Evolutionary conservation across 2,113 vertebrate species (phyloP).

Genomic region (Pelecanus crispus): DNA sequence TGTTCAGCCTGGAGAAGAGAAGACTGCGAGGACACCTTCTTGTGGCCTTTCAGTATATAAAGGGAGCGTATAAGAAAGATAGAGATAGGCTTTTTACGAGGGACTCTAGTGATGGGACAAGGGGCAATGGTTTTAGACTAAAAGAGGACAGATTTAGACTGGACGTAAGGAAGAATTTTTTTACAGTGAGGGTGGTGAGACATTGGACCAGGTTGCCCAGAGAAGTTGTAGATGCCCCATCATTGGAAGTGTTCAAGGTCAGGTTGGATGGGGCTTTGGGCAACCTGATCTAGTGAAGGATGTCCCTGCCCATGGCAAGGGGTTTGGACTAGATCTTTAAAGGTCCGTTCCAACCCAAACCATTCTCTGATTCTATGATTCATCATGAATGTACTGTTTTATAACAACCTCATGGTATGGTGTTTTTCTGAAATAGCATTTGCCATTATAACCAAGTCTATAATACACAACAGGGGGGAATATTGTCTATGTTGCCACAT

Average conservation of each 20-base stretch:
- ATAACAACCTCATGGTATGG: not conserved
- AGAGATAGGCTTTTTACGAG: not conserved
- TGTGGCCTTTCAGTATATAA: not conserved
- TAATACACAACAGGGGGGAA: not conserved
- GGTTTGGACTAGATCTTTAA: not conserved
- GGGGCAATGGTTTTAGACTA: not conserved
- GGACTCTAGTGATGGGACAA: fast-evolving
- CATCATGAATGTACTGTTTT: not conserved
- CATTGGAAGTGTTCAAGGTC: not conserved
- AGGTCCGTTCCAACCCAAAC: not conserved
- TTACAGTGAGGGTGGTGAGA: no score
- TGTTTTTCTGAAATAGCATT: not conserved
- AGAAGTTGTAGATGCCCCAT: not conserved
- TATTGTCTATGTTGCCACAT: not conserved
- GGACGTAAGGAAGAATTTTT: no score
- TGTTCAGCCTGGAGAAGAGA: not conserved
- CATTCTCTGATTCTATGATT: not conserved
- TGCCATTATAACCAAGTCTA: not conserved
- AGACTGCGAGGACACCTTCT: not conserved
- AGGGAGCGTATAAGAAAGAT: not conserved
- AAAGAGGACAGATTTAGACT: not conserved
- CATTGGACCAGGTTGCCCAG: not conserved
- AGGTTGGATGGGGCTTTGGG: not conserved
- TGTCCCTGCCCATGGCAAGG: not conserved
- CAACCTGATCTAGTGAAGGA: not conserved